Conservation (phyloP, 2,797 vertebrate genomes). For the Phalanger gymnotis region DNA sequence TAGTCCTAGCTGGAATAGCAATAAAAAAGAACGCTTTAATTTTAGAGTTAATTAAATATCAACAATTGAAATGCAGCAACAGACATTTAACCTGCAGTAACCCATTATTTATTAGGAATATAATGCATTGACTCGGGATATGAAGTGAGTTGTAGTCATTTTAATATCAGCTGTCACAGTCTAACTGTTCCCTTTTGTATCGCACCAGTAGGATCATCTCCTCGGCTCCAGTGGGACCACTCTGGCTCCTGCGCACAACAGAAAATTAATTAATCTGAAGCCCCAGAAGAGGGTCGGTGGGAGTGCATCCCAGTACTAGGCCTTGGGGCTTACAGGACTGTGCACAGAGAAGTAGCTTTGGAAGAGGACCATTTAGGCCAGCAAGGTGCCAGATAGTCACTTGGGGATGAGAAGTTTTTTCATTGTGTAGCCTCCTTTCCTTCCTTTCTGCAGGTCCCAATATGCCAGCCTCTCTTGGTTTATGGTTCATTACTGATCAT, state of each 20-base stretch:
- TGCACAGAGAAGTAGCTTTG: background rate
- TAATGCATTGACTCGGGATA: conserved; percentile 74
- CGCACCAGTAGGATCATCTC: conserved; percentile 72
- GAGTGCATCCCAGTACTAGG: background rate
- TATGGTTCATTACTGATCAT: background rate
- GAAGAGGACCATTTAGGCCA: background rate
- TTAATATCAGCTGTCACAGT: conserved; percentile 85
- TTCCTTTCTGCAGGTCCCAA: background rate
- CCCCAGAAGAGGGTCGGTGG: conserved; percentile 46
- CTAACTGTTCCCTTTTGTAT: conserved; percentile 82
- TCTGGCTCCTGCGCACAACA: conserved; percentile 59
- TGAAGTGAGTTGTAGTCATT: conserved; percentile 83
- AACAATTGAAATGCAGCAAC: conserved; percentile 85
- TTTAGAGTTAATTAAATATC: conserved; percentile 91
- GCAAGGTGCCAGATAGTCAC: background rate
- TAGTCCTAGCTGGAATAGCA: conserved; percentile 64
- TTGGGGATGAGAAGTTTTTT: background rate
- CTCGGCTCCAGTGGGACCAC: conserved; percentile 63
- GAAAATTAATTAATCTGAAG: conserved; percentile 81
- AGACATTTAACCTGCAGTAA: conserved; percentile 87
- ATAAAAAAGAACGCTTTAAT: conserved; percentile 86
- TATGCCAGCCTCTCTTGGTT: background rate
- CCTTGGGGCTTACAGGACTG: rapidly evolving
- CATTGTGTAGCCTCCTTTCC: background rate
- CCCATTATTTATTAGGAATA: conserved; percentile 86